Evolutionary conservation across 2,888 invertebrate species (phyloP).

Genomic region (Agrotis puta): DNA sequence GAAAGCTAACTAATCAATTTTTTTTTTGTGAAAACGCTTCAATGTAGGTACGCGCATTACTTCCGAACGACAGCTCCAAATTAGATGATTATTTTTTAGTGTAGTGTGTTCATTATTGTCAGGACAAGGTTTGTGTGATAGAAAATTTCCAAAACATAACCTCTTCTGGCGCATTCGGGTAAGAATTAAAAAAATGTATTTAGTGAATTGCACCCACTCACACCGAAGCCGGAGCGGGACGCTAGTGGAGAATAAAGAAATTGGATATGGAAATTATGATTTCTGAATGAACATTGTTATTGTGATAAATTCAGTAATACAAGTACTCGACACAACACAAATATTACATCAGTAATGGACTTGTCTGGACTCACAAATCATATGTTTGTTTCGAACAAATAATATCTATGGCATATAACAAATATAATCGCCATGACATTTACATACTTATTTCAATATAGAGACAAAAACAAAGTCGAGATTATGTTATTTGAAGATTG

Average conservation of each 20-base stretch:
- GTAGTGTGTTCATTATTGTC: no score
- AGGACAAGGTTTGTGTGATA: no score
- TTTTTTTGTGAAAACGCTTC: no score
- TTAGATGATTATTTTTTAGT: no score
- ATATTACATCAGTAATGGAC: not conserved
- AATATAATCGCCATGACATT: slow-evolving; percentile 1
- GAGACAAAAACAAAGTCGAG: slow-evolving; percentile 31
- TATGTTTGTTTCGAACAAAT: not conserved
- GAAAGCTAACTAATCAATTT: not conserved
- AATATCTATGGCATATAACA: no score
- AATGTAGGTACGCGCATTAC: no score
- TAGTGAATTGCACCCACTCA: no score
- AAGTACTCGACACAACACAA: not conserved
- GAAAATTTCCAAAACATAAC: no score
- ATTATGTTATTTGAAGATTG: slow-evolving; percentile 31
- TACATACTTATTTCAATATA: slow-evolving; percentile 14
- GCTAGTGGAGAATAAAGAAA: not conserved
- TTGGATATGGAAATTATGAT: not conserved
- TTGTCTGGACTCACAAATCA: not conserved
- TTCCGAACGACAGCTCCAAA: no score
- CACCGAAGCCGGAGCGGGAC: no score
- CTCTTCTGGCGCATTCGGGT: no score
- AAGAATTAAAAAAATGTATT: no score
- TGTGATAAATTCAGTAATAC: not conserved
- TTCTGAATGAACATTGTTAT: not conserved